These are phyloP conservation scores for Aethes cnicana DNA, from an alignment of 2,888 invertebrate genomes.

Conservation along the genomic window DNA sequence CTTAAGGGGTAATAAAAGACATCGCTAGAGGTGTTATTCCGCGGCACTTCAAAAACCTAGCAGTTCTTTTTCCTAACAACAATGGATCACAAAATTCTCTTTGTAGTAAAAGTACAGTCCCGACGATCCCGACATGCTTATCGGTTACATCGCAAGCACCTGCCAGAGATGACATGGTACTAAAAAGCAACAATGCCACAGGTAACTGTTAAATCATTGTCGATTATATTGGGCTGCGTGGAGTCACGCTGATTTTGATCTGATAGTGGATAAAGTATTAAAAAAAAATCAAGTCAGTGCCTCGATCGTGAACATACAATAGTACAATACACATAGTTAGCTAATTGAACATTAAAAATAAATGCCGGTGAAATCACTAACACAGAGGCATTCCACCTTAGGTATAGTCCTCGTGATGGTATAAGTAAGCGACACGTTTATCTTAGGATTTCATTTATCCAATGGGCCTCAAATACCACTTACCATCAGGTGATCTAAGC, in stretches of 20 bases:
- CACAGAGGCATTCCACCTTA: too few species aligned
- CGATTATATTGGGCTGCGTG: conserved; percentile 54
- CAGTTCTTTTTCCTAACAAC: conserved; percentile 12
- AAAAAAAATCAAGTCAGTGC: conserved; percentile 71
- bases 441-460: too few species aligned
- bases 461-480: too few species aligned
- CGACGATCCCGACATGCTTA: conserved; percentile 11
- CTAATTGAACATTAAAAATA: too few species aligned
- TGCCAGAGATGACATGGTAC: conserved; percentile 68
- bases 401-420: too few species aligned
- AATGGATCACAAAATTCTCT: conserved; percentile 16
- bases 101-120: conserved; percentile 11
- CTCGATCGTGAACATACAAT: conserved; percentile 5
- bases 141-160: conserved; percentile 47
- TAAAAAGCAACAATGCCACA: conserved; percentile 61
- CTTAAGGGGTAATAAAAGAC: neutral
- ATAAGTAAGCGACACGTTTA: too few species aligned
- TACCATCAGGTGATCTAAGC: too few species aligned
- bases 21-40: neutral
- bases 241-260: conserved; percentile 68
- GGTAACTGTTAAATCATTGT: conserved; percentile 65
- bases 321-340: neutral
- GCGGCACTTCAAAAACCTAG: conserved; percentile 4
- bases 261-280: conserved; percentile 65
- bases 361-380: too few species aligned